Conservation (phyloP, 1,140 invertebrate species). For the Drosophila asahinai region DNA sequence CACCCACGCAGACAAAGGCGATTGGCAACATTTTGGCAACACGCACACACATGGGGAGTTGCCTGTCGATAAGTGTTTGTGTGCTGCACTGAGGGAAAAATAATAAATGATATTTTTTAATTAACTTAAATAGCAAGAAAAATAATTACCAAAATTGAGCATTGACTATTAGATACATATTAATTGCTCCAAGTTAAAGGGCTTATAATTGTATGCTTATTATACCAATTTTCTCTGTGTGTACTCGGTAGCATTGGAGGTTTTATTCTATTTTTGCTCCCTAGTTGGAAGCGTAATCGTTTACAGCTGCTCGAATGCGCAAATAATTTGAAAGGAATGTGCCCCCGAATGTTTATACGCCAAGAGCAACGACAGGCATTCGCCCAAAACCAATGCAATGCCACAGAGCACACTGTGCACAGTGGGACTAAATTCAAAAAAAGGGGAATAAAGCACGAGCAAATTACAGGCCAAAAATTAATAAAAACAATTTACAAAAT, state of each 20-base stretch:
- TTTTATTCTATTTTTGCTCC: slow-evolving; percentile 12
- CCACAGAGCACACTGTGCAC: slow-evolving; percentile 45
- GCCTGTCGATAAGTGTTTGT: slow-evolving; percentile 65
- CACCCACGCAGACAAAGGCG: slow-evolving; percentile 52
- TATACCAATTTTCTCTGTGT: background rate
- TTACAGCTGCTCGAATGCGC: slow-evolving; percentile 84
- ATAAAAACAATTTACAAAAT: no score
- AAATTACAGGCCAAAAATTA: background rate
- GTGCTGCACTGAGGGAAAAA: slow-evolving; percentile 15
- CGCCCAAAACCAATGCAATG: slow-evolving; percentile 37
- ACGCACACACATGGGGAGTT: slow-evolving; percentile 32
- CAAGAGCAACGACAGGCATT: slow-evolving; percentile 53
- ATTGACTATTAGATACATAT: no score
- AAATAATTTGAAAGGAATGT: slow-evolving; percentile 83
- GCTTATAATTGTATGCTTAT: no score
- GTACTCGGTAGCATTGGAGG: background rate
- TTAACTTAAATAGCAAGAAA: background rate
- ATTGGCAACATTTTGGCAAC: slow-evolving; percentile 76
- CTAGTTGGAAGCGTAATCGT: slow-evolving; percentile 69
- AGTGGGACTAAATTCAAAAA: background rate
- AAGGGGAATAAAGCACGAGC: rapidly evolving
- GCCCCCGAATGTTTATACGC: slow-evolving; percentile 64
- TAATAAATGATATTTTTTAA: background rate
- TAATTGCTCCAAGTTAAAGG: no score
- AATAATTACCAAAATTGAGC: background rate